A percentile compares a stretch with the other conserved stretches of the same genome.
Conservation (phyloP, 2,888 invertebrate species). For the Phymatocera aterrima region DNA sequence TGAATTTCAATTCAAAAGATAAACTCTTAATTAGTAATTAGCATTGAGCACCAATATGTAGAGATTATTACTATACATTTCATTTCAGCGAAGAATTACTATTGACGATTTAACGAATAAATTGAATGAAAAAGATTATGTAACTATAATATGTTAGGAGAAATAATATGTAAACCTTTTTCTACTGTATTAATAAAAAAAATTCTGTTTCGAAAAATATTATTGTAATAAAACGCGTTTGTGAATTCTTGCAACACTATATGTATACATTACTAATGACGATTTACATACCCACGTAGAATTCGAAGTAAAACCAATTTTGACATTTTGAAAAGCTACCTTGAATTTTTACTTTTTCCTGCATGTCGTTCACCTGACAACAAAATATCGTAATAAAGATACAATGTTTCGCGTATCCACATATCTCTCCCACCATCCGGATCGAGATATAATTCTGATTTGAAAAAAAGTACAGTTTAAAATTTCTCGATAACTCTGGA, state of each 20-base stretch:
- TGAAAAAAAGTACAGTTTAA: too few relatives aligned
- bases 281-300: background rate
- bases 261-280: background rate
- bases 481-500: too few relatives aligned
- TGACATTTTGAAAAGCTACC: constrained; percentile 9
- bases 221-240: background rate
- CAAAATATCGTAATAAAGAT: constrained; percentile 4
- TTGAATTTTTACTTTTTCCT: background rate
- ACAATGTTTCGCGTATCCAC: too few relatives aligned
- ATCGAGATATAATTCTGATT: too few relatives aligned
- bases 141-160: background rate
- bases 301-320: constrained; percentile 22
- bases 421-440: too few relatives aligned
- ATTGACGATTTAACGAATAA: background rate
- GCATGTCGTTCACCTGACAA: background rate
- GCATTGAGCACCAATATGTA: background rate
- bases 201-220: too few relatives aligned
- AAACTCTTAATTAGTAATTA: background rate
- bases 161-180: background rate
- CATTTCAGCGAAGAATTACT: background rate
- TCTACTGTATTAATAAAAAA: background rate
- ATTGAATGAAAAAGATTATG: background rate
- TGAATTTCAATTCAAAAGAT: background rate
- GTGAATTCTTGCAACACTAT: background rate
- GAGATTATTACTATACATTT: background rate